These are phyloP conservation scores for Drosophila anceps DNA, from an alignment of 2,888 invertebrate genomes.

Conservation along the genomic window DNA sequence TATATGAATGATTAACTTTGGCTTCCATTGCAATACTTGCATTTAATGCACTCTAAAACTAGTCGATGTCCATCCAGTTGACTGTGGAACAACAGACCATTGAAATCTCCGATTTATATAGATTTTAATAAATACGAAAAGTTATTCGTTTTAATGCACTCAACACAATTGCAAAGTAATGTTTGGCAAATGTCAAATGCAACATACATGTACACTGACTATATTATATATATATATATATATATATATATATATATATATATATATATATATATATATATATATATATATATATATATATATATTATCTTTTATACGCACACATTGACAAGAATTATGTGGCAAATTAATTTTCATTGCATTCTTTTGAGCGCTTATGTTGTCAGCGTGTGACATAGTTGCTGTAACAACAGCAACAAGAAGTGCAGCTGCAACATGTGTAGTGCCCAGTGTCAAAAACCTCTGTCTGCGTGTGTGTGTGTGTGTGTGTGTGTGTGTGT, in stretches of 20 bases:
- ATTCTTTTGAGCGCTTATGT: constrained; percentile 61
- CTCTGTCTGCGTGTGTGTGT: constrained; percentile 22
- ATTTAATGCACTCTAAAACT: not conserved
- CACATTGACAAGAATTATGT: constrained; percentile 46
- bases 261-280: constrained; percentile 9
- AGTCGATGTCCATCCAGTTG: not conserved
- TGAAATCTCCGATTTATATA: not conserved
- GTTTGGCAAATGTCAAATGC: not conserved
- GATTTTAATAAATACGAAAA: constrained; percentile 14
- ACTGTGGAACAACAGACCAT: not conserved
- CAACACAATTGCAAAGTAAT: constrained; percentile 30
- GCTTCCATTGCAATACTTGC: not conserved
- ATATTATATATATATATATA: not conserved
- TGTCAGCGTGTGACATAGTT: constrained; percentile 70
- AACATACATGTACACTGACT: not conserved
- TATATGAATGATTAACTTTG: no score
- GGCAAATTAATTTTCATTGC: constrained; percentile 70
- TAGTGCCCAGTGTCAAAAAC: constrained; percentile 37
- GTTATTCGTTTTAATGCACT: constrained; percentile 43
- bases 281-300: constrained; percentile 33
- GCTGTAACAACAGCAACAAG: constrained; percentile 35
- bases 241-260: constrained; percentile 31
- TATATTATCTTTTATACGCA: constrained; percentile 21
- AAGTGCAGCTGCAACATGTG: constrained; percentile 42
- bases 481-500: constrained; percentile 47